These are phyloP conservation scores for Trachelus tabidus DNA, from an alignment of 2,888 invertebrate species.

Conservation along the genomic window DNA sequence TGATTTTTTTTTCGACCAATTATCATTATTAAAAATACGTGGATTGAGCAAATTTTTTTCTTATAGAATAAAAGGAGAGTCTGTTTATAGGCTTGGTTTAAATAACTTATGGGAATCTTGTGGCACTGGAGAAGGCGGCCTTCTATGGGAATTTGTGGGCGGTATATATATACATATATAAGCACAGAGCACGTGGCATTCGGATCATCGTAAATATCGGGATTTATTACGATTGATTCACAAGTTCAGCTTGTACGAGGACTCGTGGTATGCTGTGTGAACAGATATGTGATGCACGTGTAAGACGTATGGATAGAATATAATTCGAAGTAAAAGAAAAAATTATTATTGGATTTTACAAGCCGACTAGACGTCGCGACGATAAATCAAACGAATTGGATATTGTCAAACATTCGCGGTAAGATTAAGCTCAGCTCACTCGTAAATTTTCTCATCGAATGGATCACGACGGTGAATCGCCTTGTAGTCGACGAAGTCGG, in stretches of 20 bases:
- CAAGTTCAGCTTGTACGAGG: background rate
- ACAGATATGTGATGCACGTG: background rate
- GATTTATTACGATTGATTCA: conserved; percentile 32
- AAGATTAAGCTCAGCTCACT: conserved; percentile 4
- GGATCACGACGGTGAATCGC: conserved; percentile 32
- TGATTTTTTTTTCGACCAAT: too few relatives aligned
- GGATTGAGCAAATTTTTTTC: too few relatives aligned
- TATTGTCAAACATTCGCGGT: background rate
- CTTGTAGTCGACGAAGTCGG: conserved; percentile 23
- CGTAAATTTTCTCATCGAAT: conserved; percentile 40
- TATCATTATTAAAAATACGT: too few relatives aligned
- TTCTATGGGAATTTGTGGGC: conserved; percentile 31
- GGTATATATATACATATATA: conserved; percentile 20
- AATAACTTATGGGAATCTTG: conserved; percentile 1
- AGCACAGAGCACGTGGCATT: conserved; percentile 29
- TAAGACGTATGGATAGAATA: background rate
- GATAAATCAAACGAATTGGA: background rate
- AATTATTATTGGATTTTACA: background rate
- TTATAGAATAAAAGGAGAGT: background rate
- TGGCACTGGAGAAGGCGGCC: conserved; percentile 22
- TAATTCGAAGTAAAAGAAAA: background rate
- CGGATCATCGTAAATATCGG: conserved; percentile 30
- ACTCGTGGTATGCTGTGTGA: background rate
- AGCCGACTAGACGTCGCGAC: background rate
- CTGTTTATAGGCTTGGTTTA: background rate